Evolutionary conservation across 1,140 invertebrate genomes (phyloP), one percentile per base, ranked within the genome.

Genomic region (Drosophila kurseongensis): DNA sequence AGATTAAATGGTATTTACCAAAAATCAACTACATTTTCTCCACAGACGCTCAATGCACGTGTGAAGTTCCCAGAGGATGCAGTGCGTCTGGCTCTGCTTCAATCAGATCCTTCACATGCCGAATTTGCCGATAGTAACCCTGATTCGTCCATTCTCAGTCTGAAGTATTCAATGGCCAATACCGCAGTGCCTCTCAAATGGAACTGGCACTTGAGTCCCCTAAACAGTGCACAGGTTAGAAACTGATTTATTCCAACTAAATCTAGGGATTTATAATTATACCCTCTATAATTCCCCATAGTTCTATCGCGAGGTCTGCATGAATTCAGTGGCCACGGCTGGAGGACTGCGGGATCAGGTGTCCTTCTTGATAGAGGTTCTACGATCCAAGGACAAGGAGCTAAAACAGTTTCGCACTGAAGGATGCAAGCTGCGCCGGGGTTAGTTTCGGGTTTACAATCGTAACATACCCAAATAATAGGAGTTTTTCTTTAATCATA

Each of bases 361-460:
- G 0, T 47, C 38, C 8, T 18, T 60, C 3, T 27, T 80, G 32
- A 29, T 62, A 1, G 47, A 79, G 0, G n/a, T 65, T n/a, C 6
- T 91, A 5, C 40, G 32, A 1, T 71, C 77, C 29, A 92, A 92
- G 57, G 91, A 92, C 48, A 38, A 52, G 0, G 91, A 92, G 54
- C 42, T 92, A 0, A 61, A 69, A 4, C 91, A 92, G 32, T 92
- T 76, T 56, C 72, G 69, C 23, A 29, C 23, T 1, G 89, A 92
- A 51, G 82, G 80, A 4, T 63, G 40, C 23, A 32, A 72, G 40
- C 52, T 92, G 23, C 68, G 77, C 10, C 58, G 88, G 48, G 72
- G 91, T 92, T 40, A 56, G 90, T 56, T 13, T 14, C 8, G 14
- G 9, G 7, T 8, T 5, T 27, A 13, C 29, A 5, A n/a, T 1